These are phyloP conservation scores for Neoseiulus cucumeris DNA, from an alignment of 1,140 invertebrate genomes.

Conservation along the genomic window DNA sequence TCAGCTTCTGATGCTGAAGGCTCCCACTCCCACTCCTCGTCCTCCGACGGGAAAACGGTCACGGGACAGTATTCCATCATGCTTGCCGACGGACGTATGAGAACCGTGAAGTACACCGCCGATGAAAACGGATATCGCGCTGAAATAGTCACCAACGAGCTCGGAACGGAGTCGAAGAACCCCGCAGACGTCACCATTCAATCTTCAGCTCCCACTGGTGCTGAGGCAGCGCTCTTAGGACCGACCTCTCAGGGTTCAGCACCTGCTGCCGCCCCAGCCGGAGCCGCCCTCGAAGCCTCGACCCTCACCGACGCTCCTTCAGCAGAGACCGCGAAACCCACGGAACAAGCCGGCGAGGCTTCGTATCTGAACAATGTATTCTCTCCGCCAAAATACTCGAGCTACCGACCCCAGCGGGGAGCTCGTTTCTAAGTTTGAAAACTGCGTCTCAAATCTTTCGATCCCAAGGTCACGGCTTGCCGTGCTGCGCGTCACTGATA, in stretches of 20 bases:
- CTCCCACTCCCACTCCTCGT: background rate
- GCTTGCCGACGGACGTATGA: slow-evolving; percentile 17
- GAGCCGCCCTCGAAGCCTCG: background rate
- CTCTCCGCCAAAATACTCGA: background rate
- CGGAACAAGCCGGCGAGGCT: background rate
- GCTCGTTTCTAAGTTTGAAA: no score
- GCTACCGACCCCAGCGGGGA: no score
- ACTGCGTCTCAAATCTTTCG: no score
- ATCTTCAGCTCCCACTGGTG: background rate
- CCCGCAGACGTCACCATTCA: background rate
- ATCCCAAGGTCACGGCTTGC: no score
- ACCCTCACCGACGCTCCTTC: background rate
- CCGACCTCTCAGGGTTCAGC: background rate
- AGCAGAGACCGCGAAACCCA: background rate
- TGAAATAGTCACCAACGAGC: slow-evolving; percentile 12
- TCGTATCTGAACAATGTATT: background rate
- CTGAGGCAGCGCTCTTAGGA: background rate
- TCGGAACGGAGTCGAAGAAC: background rate
- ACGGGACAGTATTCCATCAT: slow-evolving; percentile 17
- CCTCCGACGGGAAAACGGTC: slow-evolving; percentile 13
- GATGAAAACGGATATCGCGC: slow-evolving; percentile 16
- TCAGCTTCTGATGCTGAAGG: background rate
- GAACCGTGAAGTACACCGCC: slow-evolving; percentile 16
- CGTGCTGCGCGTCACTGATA: no score
- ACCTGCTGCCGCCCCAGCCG: background rate